Evolutionary conservation across 2,113 vertebrate genomes (phyloP), one percentile per base, ranked within the genome.

Genomic region (Fukomys damarensis): DNA sequence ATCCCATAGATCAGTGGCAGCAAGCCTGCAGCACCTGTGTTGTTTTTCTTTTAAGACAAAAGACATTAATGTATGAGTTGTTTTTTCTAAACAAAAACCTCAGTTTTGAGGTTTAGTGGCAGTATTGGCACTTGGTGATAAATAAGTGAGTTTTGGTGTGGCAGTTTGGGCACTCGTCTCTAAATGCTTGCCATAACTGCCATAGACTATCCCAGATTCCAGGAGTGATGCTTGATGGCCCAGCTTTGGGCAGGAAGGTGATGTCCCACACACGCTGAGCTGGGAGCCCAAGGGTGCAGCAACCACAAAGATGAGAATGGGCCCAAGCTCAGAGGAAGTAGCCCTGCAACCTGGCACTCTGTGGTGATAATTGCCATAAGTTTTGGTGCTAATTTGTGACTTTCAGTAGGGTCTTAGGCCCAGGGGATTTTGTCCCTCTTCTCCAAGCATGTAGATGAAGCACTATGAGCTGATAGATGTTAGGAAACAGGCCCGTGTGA

Each of bases 1-100:
- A 26, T 56, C 41, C 65, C 76, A 30, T 5, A 43, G 41, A 74
- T 12, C 41, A 74, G 72, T 46, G 72, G 72, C 14, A 24, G 41
- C 6, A 2, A 30, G 17, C 13, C 26, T 76, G 7, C 32, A 28
- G 43, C 26, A 49, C 3, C 0, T 28, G 5, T 16, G 7, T 32
- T 49, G 72, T 16, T 77, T 77, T 74, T 74, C 24, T 74, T 77
- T 77, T 49, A 30, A 77, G 74, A 77, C 43, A 77, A 49, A 49
- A 77, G 74, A 13, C 43, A 22, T 43, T 74, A 46, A 76, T 76
- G 41, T 16, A 28, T 43, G 41, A 13, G 24, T 76, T 28, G 41
- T 16, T 76, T 46, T 16, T 28, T 14, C 26, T 30, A 76, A 76
- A 46, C 24, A 46, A 74, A 46, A 43, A 43, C 24, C 24, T 46